A percentile compares a stretch with the other conserved stretches of the same genome.
These are phyloP conservation scores for Tachysurus fulvidraco DNA, from an alignment of 2,113 vertebrate species.

Conservation along the genomic window DNA sequence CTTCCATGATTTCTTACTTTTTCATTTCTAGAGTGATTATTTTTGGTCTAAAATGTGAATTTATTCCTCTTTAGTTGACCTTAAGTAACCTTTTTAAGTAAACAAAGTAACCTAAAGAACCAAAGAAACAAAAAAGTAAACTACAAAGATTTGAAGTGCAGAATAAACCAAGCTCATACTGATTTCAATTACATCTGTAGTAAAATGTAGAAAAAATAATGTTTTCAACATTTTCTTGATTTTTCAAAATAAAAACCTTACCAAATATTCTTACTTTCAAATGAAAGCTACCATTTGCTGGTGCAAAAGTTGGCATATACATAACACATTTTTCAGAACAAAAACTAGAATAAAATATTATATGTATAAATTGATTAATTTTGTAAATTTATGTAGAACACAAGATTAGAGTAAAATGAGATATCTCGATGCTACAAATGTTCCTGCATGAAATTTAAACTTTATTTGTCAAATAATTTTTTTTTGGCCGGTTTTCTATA, in stretches of 20 bases:
- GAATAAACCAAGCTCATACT: background rate
- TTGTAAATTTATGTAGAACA: too few species aligned
- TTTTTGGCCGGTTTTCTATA: background rate
- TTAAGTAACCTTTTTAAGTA: background rate
- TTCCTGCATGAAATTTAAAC: background rate
- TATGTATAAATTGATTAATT: background rate
- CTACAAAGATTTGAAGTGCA: background rate
- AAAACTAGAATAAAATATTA: background rate
- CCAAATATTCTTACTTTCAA: too few species aligned
- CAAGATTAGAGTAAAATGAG: background rate
- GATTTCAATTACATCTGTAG: background rate
- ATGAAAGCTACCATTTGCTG: too few species aligned
- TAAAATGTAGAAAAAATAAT: background rate
- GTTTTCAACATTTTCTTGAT: background rate
- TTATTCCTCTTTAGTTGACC: background rate
- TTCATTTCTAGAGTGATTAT: too few species aligned
- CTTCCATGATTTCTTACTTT: too few species aligned
- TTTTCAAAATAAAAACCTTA: background rate
- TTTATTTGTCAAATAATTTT: background rate
- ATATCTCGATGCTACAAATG: background rate
- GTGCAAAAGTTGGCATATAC: too few species aligned
- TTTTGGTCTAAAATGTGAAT: background rate
- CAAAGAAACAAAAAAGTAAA: background rate
- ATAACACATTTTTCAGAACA: too few species aligned
- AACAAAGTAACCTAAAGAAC: too few species aligned